phyloP scores from a whole-genome alignment of 2,113 vertebrate genomes.

The Barbus barbus region DNA sequence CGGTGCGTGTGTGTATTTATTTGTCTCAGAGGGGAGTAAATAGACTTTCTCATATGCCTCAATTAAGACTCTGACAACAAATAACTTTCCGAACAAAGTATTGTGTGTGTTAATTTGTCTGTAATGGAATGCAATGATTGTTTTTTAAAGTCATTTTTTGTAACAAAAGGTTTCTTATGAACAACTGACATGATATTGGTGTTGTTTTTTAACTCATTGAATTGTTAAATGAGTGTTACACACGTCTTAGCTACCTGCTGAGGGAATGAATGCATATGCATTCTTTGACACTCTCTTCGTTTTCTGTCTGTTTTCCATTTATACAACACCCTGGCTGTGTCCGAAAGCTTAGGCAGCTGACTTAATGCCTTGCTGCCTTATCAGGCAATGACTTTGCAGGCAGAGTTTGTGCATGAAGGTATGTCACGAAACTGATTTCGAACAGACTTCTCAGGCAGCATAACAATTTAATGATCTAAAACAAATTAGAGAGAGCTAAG shows the following conservation, averaged over 20 bases:
- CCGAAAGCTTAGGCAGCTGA: no score
- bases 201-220: not conserved
- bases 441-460: no score
- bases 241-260: not conserved
- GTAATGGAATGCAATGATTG: not conserved
- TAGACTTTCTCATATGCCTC: not conserved
- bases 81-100: not conserved
- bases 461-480: no score
- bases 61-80: not conserved
- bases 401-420: no score
- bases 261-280: not conserved
- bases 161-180: not conserved
- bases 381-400: no score
- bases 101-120: constrained; percentile 3
- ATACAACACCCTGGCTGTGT: no score
- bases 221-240: not conserved
- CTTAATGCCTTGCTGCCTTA: no score
- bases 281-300: not conserved
- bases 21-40: not conserved
- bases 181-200: not conserved
- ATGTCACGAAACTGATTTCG: no score
- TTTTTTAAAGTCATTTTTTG: not conserved
- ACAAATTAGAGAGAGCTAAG: no score
- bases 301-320: no score
- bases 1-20: not conserved